Percentiles rank a stretch among this genome's conserved stretches.
Evolutionary conservation across 1,140 invertebrate genomes (phyloP).

Genomic region (Idris sp.): DNA sequence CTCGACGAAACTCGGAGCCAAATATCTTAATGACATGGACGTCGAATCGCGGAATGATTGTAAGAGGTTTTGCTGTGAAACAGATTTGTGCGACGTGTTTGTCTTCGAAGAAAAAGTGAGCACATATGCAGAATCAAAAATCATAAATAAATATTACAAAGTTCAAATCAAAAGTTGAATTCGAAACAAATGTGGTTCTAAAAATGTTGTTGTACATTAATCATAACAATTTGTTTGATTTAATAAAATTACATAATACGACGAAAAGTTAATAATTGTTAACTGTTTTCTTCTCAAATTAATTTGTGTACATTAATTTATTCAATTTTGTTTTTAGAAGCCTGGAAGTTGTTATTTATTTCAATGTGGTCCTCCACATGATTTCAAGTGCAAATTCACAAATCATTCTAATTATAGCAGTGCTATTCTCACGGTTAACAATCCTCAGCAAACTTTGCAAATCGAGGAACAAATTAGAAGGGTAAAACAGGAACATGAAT

Average conservation of each 20-base stretch:
- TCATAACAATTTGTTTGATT: too few species aligned
- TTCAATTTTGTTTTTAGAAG: slow-evolving; percentile 79
- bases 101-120: slow-evolving; percentile 94
- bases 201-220: too few species aligned
- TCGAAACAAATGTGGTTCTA: too few species aligned
- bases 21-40: slow-evolving; percentile 91
- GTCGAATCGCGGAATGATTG: slow-evolving; percentile 88
- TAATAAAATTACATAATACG: too few species aligned
- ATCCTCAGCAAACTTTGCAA: slow-evolving; percentile 80
- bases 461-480: slow-evolving; percentile 84
- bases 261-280: too few species aligned
- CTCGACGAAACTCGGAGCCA: slow-evolving; percentile 90
- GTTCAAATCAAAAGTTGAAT: too few species aligned
- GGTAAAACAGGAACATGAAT: slow-evolving; percentile 88
- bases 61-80: slow-evolving; percentile 90
- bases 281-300: too few species aligned
- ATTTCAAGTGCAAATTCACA: slow-evolving; percentile 96
- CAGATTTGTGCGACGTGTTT: slow-evolving; percentile 91
- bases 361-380: slow-evolving; percentile 90
- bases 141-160: too few species aligned
- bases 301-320: too few species aligned
- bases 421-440: slow-evolving; percentile 84
- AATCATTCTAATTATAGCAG: slow-evolving; percentile 93
- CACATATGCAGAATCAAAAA: too few species aligned
- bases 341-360: slow-evolving; percentile 94